Evolutionary conservation across 2,113 vertebrate species (phyloP), one percentile per base, ranked within the genome.

Genomic region (Mesoclemmys tuberculata): DNA sequence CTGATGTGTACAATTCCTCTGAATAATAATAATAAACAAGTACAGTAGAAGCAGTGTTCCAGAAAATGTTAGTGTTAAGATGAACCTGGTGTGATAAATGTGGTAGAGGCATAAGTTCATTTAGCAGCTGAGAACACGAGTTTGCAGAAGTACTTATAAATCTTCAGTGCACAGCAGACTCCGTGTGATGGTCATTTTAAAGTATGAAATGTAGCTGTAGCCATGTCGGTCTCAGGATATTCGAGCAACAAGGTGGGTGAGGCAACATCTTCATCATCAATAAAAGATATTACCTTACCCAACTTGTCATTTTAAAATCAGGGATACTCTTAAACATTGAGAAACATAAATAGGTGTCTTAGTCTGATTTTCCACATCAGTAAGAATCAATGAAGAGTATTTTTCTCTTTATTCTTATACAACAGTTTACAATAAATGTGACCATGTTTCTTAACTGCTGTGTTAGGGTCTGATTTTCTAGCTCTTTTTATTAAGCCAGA

Each of bases 61-160:
- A 24, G 92, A 85, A 84, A 94, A 92, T 93, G 93, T 93, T 84
- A 93, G 87, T 0, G 24, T 64, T 94, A 92, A 94, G 92, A 94
- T 88, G 95, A 97, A 94, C 92, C 96, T 95, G 92, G 88, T 87
- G 91, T 93, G 92, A 90, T 94, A 94, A 97, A 96, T 87, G 93
- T 1, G 4, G 21, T 19, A 71, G 68, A 93, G 56, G 64, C 71
- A 95, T 96, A 94, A 96, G 95, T 97, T 96, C 61, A 77, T 89
- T 84, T 94, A 90, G 80, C 93, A 93, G 84, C 74, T 95, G 94
- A 87, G 78, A 94, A 61, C 56, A 51, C 87, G 92, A 92, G 52
- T 96, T 96, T 97, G 95, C 94, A 95, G 90, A 95, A 96, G 82
- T 94, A 94, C 92, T 95, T 92, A 91, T 96, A 96, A 96, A 94